phyloP scores from a whole-genome alignment of 1,140 invertebrate species.

The Trypoxylus dichotomus region DNA sequence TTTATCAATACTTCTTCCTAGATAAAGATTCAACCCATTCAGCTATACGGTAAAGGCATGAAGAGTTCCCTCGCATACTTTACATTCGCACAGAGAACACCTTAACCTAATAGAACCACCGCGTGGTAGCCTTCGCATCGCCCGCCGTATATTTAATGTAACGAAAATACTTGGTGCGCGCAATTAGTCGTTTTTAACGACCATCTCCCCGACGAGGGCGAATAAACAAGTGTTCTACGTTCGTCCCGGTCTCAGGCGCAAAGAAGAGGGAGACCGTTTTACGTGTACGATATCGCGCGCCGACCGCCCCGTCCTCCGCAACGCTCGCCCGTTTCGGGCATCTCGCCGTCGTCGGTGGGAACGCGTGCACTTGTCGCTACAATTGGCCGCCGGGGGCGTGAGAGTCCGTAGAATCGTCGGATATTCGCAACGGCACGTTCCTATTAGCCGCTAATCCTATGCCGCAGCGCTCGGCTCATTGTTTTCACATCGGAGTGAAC shows the following conservation, averaged over 20 bases:
- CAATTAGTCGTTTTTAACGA: conserved; percentile 35
- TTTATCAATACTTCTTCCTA: too few species aligned
- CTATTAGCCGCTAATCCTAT: conserved; percentile 46
- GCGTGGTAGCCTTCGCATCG: background rate
- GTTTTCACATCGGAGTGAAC: conserved; percentile 34
- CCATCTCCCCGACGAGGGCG: conserved; percentile 27
- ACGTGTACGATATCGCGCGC: background rate
- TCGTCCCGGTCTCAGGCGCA: background rate
- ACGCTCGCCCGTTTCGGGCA: background rate
- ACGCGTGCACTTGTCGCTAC: conserved; percentile 46
- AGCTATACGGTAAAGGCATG: too few species aligned
- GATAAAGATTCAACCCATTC: too few species aligned
- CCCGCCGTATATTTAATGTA: conserved; percentile 30
- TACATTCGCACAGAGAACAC: background rate
- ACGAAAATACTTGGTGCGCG: conserved; percentile 33
- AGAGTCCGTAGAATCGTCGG: conserved; percentile 45
- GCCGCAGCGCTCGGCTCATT: conserved; percentile 33
- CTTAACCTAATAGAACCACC: background rate
- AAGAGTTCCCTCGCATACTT: too few species aligned
- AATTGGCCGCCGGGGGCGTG: conserved; percentile 41
- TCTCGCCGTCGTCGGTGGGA: conserved; percentile 35
- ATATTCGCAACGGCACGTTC: conserved; percentile 46
- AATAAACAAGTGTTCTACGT: conserved; percentile 23
- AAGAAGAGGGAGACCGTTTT: background rate
- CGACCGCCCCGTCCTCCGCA: background rate